Percentiles rank a stretch among this genome's conserved stretches.
Evolutionary conservation across 1,140 invertebrate species (phyloP).

Genomic region (Listronotus oregonensis): DNA sequence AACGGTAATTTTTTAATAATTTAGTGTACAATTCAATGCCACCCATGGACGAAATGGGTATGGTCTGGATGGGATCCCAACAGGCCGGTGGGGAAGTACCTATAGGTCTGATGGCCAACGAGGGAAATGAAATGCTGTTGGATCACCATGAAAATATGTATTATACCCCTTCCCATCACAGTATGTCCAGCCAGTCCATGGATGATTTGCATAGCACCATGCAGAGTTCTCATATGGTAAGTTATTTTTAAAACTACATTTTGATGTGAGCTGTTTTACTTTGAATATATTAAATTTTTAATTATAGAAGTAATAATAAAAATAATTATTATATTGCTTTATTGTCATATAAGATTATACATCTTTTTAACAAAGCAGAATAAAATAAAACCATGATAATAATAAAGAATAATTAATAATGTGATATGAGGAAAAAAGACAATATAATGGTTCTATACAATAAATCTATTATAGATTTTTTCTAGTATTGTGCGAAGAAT

Average conservation of each 20-base stretch:
- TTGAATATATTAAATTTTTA: no score
- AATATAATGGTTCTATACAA: no score
- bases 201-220: conserved; percentile 62
- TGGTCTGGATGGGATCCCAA: conserved; percentile 75
- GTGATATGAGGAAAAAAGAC: no score
- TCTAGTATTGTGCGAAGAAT: no score
- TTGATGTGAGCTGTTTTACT: no score
- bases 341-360: no score
- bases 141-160: conserved; percentile 64
- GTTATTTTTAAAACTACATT: conserved; percentile 16
- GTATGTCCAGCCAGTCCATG: conserved; percentile 59
- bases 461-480: no score
- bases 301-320: no score
- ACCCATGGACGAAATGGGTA: conserved; percentile 67
- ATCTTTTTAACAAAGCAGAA: no score
- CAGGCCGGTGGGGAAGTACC: conserved; percentile 62
- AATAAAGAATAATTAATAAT: no score
- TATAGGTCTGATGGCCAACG: conserved; percentile 48
- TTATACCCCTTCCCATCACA: conserved; percentile 60
- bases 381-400: no score
- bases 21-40: conserved; percentile 58
- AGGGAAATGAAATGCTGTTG: conserved; percentile 57
- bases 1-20: neutral
- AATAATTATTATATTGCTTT: no score
- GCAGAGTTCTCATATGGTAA: conserved; percentile 62